Base-by-base conservation (phyloP, 1,140 invertebrate genomes). In the Hyles euphorbiae region DNA sequence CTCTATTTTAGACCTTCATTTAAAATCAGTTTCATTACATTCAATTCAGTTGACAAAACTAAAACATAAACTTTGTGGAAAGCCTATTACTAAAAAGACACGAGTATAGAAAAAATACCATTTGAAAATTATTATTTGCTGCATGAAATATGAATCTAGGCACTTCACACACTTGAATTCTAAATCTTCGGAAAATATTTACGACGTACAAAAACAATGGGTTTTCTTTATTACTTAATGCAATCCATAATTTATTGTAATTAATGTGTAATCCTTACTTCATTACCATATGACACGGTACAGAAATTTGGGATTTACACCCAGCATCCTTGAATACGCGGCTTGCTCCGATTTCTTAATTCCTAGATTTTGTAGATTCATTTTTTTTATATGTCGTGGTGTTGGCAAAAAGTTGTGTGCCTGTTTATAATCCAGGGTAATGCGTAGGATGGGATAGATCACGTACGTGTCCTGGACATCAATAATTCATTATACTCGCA, bases 401-500 rank as follows among this genome's bases (percentile, higher is more conserved):
- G 5, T 12, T 52, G 36, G 49, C 49, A 6, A 40, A 11, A 43
- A 48, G 51, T 63, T 54, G 48, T 67, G 67, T 66, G 53, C 50
- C 61, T 54, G 53, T 59, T 67, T 66, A 58, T 63, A 85, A 74
- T 80, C 69, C 74, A 65, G 66, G 66, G 61, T 61, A 49, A 50
- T 11, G 33, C 52, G 10, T 48, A 54, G 53, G 53, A 54, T 54
- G 46, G 60, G 60, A 66, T 61, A 56, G 61, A 79, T 76, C 84
- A 87, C 84, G 82, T 85, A 81, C 65, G 70, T 60, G 65, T 73
- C 59, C 55, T 73, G 63, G 61, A 58, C 78, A 83, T 87, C 74
- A 80, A 87, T 87, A 81, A 87, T 87, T 84, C 82, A 85, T 83
- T 56, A 53, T 68, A 70, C 60, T 52, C 56, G 60, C 79, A 70